Evolutionary conservation across 1,140 invertebrate genomes (phyloP).

Genomic region (Batillaria attramentaria): DNA sequence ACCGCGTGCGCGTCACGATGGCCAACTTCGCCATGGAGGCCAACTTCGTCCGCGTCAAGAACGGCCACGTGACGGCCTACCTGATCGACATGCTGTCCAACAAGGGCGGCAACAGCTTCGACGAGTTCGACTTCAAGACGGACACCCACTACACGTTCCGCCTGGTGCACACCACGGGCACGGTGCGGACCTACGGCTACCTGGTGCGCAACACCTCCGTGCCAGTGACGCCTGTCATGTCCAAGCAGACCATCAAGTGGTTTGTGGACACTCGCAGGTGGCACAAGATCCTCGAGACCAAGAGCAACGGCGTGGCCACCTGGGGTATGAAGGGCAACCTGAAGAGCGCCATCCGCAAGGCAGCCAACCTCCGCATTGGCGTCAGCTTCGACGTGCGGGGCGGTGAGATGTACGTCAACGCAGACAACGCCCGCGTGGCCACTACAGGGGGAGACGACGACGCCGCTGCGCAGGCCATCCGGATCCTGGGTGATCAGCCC

Average conservation of each 20-base stretch:
- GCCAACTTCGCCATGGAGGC: constrained; percentile 44
- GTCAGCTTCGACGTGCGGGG: constrained; percentile 37
- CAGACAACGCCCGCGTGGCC: constrained; percentile 41
- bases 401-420: constrained; percentile 36
- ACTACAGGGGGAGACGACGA: constrained; percentile 30
- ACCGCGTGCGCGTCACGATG: constrained; percentile 39
- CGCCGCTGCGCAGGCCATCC: constrained; percentile 22
- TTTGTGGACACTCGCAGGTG: constrained; percentile 41
- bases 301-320: constrained; percentile 35
- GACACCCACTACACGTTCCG: constrained; percentile 40
- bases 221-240: constrained; percentile 33
- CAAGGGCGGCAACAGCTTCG: constrained; percentile 39
- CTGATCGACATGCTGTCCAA: constrained; percentile 41
- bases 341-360: constrained; percentile 41
- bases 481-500: constrained; percentile 38
- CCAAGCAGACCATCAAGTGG: constrained; percentile 44
- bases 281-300: constrained; percentile 46
- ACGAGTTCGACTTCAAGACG: constrained; percentile 44
- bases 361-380: constrained; percentile 35
- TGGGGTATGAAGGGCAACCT: constrained; percentile 42
- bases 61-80: constrained; percentile 41
- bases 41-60: constrained; percentile 35
- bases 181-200: constrained; percentile 40
- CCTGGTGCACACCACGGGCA: constrained; percentile 43
- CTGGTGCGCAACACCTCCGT: constrained; percentile 43